phyloP scores from a whole-genome alignment of 2,797 vertebrate genomes.

The Amniataba percoides region DNA sequence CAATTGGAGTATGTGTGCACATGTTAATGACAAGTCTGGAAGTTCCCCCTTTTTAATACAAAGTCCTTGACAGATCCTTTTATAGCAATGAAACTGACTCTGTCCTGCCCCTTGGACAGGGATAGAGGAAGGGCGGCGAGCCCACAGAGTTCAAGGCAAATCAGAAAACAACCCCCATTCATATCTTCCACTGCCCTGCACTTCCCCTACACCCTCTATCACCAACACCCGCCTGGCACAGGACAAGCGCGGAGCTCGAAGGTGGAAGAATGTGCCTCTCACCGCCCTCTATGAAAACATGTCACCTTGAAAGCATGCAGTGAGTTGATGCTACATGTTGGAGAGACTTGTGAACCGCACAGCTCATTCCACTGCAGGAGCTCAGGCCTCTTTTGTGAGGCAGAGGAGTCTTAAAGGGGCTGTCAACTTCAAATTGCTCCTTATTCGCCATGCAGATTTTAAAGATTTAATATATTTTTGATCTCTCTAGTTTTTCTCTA shows the following conservation, averaged over 20 bases:
- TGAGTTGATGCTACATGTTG: slow-evolving; percentile 67
- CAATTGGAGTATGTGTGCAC: slow-evolving; percentile 28
- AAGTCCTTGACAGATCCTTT: slow-evolving; percentile 38
- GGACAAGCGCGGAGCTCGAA: slow-evolving; percentile 22
- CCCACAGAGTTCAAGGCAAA: slow-evolving; percentile 41
- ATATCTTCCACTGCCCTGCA: slow-evolving; percentile 45
- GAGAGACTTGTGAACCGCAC: slow-evolving; percentile 42
- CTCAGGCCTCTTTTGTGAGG: background rate
- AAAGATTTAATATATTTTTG: too few relatives aligned
- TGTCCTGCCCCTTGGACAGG: slow-evolving; percentile 33
- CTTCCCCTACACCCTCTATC: slow-evolving; percentile 16
- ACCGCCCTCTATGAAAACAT: slow-evolving; percentile 68
- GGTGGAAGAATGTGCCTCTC: slow-evolving; percentile 62
- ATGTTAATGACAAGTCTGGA: slow-evolving; percentile 32
- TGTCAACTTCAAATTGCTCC: background rate
- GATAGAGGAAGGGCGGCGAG: slow-evolving; percentile 44
- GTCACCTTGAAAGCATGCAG: slow-evolving; percentile 63
- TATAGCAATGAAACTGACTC: slow-evolving; percentile 51
- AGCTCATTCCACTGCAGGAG: slow-evolving; percentile 19
- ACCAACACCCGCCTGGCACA: slow-evolving; percentile 27
- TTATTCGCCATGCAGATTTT: background rate
- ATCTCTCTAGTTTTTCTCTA: background rate
- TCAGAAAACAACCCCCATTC: slow-evolving; percentile 47
- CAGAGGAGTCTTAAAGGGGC: background rate
- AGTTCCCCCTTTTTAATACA: slow-evolving; percentile 33